Conservation (phyloP, 2,113 vertebrate genomes). For the Dissostichus mawsoni region DNA sequence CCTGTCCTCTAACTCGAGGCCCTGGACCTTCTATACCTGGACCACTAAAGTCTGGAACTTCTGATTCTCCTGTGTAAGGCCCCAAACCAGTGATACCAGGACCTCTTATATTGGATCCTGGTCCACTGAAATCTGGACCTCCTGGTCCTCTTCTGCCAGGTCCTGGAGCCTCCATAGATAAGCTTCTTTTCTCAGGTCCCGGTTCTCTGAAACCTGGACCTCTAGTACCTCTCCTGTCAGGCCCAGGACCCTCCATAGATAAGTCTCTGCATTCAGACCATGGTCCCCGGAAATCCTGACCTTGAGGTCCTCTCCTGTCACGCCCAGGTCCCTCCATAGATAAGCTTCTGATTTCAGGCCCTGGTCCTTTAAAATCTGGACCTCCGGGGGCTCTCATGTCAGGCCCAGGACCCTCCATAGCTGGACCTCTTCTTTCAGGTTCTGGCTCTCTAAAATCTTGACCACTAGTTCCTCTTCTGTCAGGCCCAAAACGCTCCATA, state of each 20-base stretch:
- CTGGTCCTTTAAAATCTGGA: neutral
- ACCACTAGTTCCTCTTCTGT: neutral
- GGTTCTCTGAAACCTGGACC: neutral
- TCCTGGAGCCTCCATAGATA: neutral
- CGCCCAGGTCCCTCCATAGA: neutral
- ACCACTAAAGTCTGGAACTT: conserved; percentile 12
- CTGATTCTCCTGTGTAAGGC: conserved; percentile 22
- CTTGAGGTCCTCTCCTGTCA: conserved; percentile 23
- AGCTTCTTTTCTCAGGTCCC: neutral
- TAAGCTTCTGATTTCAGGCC: too few species aligned
- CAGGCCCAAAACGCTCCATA: neutral
- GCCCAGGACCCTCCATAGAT: neutral
- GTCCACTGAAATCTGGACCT: conserved; percentile 11
- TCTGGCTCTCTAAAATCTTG: neutral
- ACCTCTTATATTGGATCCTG: too few species aligned
- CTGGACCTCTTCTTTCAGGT: neutral
- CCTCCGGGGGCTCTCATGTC: neutral
- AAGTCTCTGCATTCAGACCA: neutral
- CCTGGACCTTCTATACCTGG: neutral
- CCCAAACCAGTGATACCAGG: too few species aligned
- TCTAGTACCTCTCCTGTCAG: neutral
- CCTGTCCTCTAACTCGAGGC: neutral
- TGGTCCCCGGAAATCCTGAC: neutral
- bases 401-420: neutral
- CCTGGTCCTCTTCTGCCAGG: neutral